These are phyloP conservation scores for Ahaetulla prasina DNA, from an alignment of 2,113 vertebrate genomes.

Conservation along the genomic window DNA sequence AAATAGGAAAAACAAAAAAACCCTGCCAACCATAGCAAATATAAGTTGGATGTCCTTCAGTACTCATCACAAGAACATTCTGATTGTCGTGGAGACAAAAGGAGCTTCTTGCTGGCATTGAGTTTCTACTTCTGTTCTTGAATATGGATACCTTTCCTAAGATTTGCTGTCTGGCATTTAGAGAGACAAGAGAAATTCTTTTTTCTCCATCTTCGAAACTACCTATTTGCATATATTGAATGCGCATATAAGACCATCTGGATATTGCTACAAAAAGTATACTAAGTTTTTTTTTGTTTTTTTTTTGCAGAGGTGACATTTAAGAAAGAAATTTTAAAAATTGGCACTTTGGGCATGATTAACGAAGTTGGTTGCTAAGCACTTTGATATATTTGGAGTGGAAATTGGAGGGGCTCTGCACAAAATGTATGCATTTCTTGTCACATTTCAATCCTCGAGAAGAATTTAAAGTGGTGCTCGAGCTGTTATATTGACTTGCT, in stretches of 20 bases:
- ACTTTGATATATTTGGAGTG: slow-evolving; percentile 23
- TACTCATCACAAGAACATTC: background rate
- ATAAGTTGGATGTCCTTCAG: background rate
- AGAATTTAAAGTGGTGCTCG: slow-evolving; percentile 16
- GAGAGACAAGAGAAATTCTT: background rate
- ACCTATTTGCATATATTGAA: background rate
- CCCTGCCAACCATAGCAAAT: too few species aligned
- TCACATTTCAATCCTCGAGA: slow-evolving; percentile 32
- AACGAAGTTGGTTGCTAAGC: slow-evolving; percentile 4
- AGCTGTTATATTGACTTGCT: slow-evolving; percentile 16
- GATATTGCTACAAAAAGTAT: background rate
- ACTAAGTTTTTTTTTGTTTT: background rate
- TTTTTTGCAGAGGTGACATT: slow-evolving; percentile 22
- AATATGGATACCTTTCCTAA: slow-evolving; percentile 11
- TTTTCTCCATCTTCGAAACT: background rate
- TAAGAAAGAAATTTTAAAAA: slow-evolving; percentile 11
- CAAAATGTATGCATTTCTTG: slow-evolving; percentile 23
- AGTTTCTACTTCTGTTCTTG: slow-evolving; percentile 1
- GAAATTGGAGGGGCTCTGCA: slow-evolving; percentile 33
- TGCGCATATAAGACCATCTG: background rate
- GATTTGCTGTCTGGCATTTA: background rate
- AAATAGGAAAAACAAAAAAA: background rate
- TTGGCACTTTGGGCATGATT: slow-evolving; percentile 9
- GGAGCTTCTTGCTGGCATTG: background rate
- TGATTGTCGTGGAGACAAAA: background rate